A percentile compares a stretch with the other conserved stretches of the same genome.
Evolutionary conservation across 2,797 vertebrate species (phyloP).

Genomic region (Melanotaenia parkinsoni): DNA sequence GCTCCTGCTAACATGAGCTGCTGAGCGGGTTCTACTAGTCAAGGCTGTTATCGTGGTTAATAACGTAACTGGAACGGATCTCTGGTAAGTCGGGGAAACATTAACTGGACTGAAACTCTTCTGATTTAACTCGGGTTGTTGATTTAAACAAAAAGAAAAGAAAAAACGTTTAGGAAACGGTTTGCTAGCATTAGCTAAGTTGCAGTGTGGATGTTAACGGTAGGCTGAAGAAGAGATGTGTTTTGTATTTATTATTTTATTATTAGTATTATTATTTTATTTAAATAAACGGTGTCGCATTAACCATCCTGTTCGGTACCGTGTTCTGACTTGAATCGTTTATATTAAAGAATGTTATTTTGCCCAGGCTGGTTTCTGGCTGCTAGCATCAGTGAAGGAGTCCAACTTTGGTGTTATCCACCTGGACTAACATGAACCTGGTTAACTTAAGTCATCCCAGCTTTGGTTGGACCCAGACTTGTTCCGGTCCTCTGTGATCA

Average conservation of each 20-base stretch:
- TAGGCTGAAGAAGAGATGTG: neutral
- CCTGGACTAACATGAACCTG: neutral
- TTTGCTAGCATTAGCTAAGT: constrained; percentile 20
- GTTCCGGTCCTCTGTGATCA: no score
- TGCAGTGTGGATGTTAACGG: neutral
- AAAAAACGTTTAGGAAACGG: accelerated
- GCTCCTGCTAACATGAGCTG: neutral
- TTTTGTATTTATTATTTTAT: no score
- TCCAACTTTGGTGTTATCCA: neutral
- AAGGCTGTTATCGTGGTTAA: neutral
- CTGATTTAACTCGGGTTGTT: no score
- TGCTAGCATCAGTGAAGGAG: neutral
- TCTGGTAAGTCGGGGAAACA: neutral
- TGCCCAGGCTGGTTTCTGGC: neutral
- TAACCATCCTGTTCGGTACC: neutral
- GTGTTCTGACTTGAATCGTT: neutral
- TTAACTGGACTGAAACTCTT: neutral
- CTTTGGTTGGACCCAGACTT: neutral
- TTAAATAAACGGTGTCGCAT: neutral
- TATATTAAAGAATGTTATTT: neutral
- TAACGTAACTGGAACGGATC: neutral
- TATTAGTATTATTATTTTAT: neutral
- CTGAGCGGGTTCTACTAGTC: neutral
- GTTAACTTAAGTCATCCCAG: neutral
- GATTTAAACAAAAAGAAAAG: no score